Base-by-base conservation (phyloP, 2,113 vertebrate species). In the Megaptera novaeangliae region DNA sequence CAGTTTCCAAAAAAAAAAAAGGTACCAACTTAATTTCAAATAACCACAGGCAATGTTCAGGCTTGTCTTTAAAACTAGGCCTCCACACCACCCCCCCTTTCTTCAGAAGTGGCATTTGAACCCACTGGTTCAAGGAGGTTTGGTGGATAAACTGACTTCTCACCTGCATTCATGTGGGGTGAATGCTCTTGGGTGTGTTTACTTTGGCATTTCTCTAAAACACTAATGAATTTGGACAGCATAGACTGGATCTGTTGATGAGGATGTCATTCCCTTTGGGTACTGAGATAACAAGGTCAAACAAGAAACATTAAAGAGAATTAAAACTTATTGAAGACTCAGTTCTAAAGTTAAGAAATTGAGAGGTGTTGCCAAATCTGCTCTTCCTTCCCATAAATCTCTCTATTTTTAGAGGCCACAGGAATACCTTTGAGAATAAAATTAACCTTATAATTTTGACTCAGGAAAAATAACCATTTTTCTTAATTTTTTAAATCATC, bases 61-160 rank as follows among this genome's bases (percentile, higher is more conserved):
- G 78, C 36, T 90, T 63, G 23, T 66, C 81, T 94, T 95, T 88
- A 92, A 94, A 93, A 63, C 46, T 75, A n/a, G 39, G 44, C 15
- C 6, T 9, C 29, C 41, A 1, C 11, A 3, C 2, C 12, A 29
- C 13, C 8, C 5, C 8, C 4, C 3, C 8, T 52, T 77, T 21
- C 77, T 91, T 81, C 13, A 14, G 84, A 94, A 91, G 63, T 83
- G 39, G 13, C 52, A 49, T 72, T 96, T 91, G 63, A 94, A 52
- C 69, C 87, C 34, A 34, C 21, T 96, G n/a, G 64, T 57, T 69
- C 8, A 68, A 87, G n/a, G 55, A 91, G 34, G 5, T 78, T 88
- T 36, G 2, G 13, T 91, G 74, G 64, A 41, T 59, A 91, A n/a
- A 29, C 34, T 27, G 85, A 93, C 59, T 74, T 85, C 64, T 80